Evolutionary conservation across 1,140 invertebrate species (phyloP), one percentile per base, ranked within the genome.

Genomic region (Aethina tumida): DNA sequence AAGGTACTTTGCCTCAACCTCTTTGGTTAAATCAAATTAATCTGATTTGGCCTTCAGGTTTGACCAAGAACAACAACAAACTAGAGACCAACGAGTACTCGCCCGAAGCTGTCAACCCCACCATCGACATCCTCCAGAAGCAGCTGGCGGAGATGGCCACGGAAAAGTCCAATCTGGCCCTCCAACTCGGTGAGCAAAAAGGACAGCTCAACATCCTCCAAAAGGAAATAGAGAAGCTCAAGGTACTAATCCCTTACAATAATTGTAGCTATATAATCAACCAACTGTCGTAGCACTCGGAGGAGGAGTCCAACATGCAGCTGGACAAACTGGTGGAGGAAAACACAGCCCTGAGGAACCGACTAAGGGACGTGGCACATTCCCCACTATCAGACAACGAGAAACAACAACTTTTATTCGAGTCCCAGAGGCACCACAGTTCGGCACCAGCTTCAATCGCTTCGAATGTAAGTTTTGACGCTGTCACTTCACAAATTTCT

Each of bases 371-470:
- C 58, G 77, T 85, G 30, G 78, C 77, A 24, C 78, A 82, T 61
- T 84, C 80, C 40, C 80, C 81, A 39, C 62, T 85, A 27, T 84
- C 80, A n/a, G 83, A 87, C 64, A 79, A 78, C 46, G 80, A 85
- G 61, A 85, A 85, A 59, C 75, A 82, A 47, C 77, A 82, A 56
- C 65, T 84, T 44, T 65, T 83, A 45, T 65, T 79, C 49, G 76
- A 80, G 53, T 74, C 73, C 6, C 73, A 76, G 42, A 73, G 76
- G 43, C 65, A 74, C 42, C 73, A 76, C 44, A 73, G 71, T 63
- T 50, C 73, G 21, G 74, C 74, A 18, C 73, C 75, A 39, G 74
- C 75, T 38, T 74, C 75, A 3, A 74, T 76, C 53, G 62, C 67
- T 14, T 57, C 57, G 14, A 62, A 60, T 46, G 53, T 58, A 46